A percentile compares a stretch with the other conserved stretches of the same genome.
Evolutionary conservation across 2,797 vertebrate genomes (phyloP).

Genomic region (Nyctibius grandis): DNA sequence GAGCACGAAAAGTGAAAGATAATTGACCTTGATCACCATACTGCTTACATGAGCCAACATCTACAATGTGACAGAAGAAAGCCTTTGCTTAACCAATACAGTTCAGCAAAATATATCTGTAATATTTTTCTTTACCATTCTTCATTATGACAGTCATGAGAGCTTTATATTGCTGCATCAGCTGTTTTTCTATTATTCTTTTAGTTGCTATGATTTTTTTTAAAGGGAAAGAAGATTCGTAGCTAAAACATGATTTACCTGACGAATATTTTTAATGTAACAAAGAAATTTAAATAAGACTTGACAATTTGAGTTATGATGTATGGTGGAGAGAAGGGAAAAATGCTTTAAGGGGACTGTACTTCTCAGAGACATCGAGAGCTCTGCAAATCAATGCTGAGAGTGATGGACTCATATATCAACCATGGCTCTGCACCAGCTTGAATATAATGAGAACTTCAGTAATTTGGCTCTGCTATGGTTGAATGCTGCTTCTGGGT

Average conservation of each 20-base stretch:
- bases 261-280: slow-evolving; percentile 38
- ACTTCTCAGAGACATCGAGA: slow-evolving; percentile 3
- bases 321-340: background rate
- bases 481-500: slow-evolving; percentile 38
- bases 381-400: slow-evolving; percentile 22
- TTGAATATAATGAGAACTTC: slow-evolving; percentile 47
- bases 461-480: slow-evolving; percentile 50
- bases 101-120: background rate
- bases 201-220: background rate
- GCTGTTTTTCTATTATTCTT: background rate
- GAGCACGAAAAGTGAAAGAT: background rate
- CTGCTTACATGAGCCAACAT: background rate
- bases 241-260: background rate
- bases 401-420: slow-evolving; percentile 48
- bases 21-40: background rate
- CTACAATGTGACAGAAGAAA: background rate
- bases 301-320: slow-evolving; percentile 32
- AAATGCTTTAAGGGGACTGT: background rate
- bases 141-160: background rate
- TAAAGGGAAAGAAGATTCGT: background rate
- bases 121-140: background rate
- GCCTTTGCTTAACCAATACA: background rate
- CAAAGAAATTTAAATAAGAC: slow-evolving; percentile 3
- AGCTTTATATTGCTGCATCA: background rate
- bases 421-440: slow-evolving; percentile 23